Percentiles rank a stretch among this genome's conserved stretches.
Evolutionary conservation across 92 coral and sea anemone species (phyloP).

Genomic region (Desmophyllum pertusum): DNA sequence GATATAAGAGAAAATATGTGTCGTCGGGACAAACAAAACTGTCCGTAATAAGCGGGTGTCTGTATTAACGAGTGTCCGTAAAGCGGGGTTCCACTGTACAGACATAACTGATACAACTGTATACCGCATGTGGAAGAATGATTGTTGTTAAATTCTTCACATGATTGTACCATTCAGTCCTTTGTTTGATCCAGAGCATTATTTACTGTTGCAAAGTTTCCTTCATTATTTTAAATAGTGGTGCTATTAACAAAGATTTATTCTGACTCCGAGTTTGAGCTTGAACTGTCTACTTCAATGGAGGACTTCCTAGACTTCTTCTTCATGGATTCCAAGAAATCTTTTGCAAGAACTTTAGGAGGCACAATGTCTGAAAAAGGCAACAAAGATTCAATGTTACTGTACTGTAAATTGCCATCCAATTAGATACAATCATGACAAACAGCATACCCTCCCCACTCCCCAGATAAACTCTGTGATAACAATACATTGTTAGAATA

Average conservation of each 20-base stretch:
- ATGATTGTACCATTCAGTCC: background rate
- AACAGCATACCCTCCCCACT: no score
- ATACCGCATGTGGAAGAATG: background rate
- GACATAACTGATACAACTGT: no score
- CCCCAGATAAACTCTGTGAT: no score
- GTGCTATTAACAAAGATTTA: background rate
- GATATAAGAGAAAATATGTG: no score
- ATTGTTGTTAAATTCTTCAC: background rate
- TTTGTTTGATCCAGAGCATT: background rate
- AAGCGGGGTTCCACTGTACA: no score
- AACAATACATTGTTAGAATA: no score
- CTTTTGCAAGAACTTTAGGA: constrained; percentile 84
- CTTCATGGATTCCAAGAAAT: constrained; percentile 85
- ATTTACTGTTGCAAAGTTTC: background rate
- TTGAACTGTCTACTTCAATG: constrained; percentile 41
- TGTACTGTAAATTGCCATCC: no score
- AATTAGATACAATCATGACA: no score
- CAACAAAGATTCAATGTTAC: no score
- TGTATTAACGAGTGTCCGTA: no score
- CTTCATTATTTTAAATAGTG: background rate
- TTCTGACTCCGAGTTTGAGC: constrained; percentile 61
- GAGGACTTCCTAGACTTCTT: constrained; percentile 47
- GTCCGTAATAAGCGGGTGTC: no score
- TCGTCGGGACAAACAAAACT: no score
- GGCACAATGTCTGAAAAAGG: constrained; percentile 84